Conservation (phyloP, 2,888 invertebrate genomes). For the Cataglyphis albicans region DNA sequence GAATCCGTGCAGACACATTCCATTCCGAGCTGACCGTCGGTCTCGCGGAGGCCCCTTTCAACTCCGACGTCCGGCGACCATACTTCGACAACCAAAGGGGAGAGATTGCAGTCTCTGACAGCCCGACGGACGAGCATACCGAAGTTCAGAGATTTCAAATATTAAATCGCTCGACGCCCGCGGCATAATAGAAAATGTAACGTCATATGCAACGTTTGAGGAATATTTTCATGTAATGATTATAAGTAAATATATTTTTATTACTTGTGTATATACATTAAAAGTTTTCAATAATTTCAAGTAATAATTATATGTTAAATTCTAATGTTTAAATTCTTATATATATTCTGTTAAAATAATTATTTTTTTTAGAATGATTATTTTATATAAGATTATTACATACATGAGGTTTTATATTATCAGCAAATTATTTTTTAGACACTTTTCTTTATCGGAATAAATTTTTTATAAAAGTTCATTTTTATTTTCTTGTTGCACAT, state of each 20-base stretch:
- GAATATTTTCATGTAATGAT: not conserved
- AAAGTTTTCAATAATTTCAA: not conserved
- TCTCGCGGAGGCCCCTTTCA: conserved; percentile 70
- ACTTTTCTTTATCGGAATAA: not conserved
- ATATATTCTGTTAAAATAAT: not conserved
- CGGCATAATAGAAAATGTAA: not conserved
- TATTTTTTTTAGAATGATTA: not conserved
- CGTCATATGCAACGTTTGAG: not conserved
- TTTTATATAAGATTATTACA: not conserved
- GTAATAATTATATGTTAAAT: not conserved
- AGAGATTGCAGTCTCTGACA: conserved; percentile 82
- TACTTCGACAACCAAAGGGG: conserved; percentile 82
- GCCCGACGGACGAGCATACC: conserved; percentile 82
- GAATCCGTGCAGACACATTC: conserved; percentile 85
- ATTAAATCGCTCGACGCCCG: conserved; percentile 58
- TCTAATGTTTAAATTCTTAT: not conserved
- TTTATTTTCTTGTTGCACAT: not conserved
- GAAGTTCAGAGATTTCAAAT: conserved; percentile 61
- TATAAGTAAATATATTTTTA: not conserved
- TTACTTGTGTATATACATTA: not conserved
- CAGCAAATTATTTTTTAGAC: not conserved
- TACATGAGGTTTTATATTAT: not conserved
- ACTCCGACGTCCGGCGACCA: conserved; percentile 81
- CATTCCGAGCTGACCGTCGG: conserved; percentile 82
- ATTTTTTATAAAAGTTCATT: not conserved